phyloP scores from a whole-genome alignment of 2,797 vertebrate species.

The Champsocephalus esox region DNA sequence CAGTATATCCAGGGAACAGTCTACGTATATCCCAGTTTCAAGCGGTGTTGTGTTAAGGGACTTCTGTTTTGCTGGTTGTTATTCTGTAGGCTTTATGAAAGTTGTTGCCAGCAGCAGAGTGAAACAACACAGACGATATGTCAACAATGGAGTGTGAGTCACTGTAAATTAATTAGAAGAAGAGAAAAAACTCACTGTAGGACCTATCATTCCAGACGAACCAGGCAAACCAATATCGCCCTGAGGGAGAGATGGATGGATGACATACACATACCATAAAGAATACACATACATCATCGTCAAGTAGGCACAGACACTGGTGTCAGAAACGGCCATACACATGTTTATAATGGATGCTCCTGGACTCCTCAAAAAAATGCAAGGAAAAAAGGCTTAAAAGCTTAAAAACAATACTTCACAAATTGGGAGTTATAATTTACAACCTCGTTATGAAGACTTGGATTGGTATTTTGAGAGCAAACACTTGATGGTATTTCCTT shows the following conservation, averaged over 20 bases:
- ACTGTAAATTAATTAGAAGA: slow-evolving; percentile 5
- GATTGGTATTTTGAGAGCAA: slow-evolving; percentile 28
- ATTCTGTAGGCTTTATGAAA: slow-evolving; percentile 34
- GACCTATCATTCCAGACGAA: slow-evolving; percentile 85
- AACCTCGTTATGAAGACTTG: slow-evolving; percentile 28
- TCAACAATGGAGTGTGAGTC: slow-evolving; percentile 32
- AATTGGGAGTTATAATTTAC: slow-evolving; percentile 38
- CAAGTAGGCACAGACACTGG: slow-evolving; percentile 26
- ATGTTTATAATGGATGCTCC: slow-evolving; percentile 17
- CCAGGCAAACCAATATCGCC: slow-evolving; percentile 92
- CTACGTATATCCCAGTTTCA: neutral
- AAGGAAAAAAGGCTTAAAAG: neutral
- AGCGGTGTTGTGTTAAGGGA: slow-evolving; percentile 2
- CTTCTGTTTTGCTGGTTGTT: slow-evolving; percentile 30
- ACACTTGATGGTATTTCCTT: slow-evolving; percentile 41
- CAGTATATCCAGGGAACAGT: slow-evolving; percentile 27
- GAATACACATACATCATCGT: slow-evolving; percentile 46
- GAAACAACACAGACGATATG: slow-evolving; percentile 47
- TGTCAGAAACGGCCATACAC: slow-evolving; percentile 4
- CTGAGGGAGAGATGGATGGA: slow-evolving; percentile 77
- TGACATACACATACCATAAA: slow-evolving; percentile 25
- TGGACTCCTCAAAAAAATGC: slow-evolving; percentile 6
- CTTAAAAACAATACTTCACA: slow-evolving; percentile 15
- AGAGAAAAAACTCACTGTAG: slow-evolving; percentile 83
- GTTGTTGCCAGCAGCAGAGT: slow-evolving; percentile 48